Base-by-base conservation (phyloP, 2,113 vertebrate species). In the Anoplopoma fimbria region DNA sequence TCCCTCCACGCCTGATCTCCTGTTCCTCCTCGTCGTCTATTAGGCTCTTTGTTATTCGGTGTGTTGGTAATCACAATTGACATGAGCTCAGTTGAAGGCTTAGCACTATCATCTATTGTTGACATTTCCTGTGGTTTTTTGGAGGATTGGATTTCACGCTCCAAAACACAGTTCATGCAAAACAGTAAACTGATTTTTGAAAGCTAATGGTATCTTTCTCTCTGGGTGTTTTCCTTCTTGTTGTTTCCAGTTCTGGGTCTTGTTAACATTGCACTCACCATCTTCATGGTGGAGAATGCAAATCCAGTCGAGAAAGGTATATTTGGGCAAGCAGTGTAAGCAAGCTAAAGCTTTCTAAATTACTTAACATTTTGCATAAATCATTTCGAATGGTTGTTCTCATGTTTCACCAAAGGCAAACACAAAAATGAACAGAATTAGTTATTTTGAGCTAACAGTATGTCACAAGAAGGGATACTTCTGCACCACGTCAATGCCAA, bases 21-120 rank as follows among this genome's bases (percentile, higher is more conserved):
- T 75, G 65, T 34, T 72, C 33, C 31, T 33, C 33, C 34, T 49
- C 49, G 6, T 58, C 25, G 61, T 68, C 47, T 40, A 13, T 36
- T 29, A 57, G 69, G 10, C 45, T 69, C 62, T 42, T 76, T 81
- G 81, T 72, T 34, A 38, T 27, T 10, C 25, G n/a, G 40, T n/a
- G 45, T 72, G 60, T 45, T 68, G 9, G 36, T 51, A 71, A 79
- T 79, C 55, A 4, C 49, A 4, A n/a, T 53, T 68, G 71, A 67
- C 62, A 73, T 4, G 25, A 61, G 53, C 72, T 81, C 78, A 71
- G 49, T 85, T 58, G 19, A 33, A 58, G 74, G 49, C 67, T 77
- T 38, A 64, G n/a, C 33, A 47, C 29, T 47, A 65, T 57, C 45
- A 63, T 40, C 45, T 79, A 74, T 29, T 72, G 45, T 77, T 77